Evolutionary conservation across 2,113 vertebrate genomes (phyloP).

Genomic region (Scartelaos histophorus): DNA sequence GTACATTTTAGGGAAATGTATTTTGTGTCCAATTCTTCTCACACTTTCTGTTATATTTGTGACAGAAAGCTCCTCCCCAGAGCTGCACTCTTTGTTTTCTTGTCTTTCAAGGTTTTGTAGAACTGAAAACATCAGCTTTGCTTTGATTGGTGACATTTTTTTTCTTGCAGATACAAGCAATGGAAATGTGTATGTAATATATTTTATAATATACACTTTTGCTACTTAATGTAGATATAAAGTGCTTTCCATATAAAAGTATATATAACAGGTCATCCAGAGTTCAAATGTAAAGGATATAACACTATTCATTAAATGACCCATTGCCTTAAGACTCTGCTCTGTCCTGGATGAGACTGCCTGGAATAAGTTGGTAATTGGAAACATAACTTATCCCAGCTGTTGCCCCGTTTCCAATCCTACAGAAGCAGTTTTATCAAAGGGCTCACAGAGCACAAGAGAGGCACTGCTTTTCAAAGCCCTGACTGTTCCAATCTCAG

Average conservation of each 20-base stretch:
- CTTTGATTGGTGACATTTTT: neutral
- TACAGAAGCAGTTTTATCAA: constrained; percentile 59
- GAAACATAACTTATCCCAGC: constrained; percentile 64
- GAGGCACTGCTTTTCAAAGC: constrained; percentile 58
- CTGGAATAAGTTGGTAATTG: constrained; percentile 67
- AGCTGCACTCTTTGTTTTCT: neutral
- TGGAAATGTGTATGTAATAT: neutral
- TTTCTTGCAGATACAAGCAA: neutral
- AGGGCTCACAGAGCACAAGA: constrained; percentile 55
- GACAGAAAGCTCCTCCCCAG: no score
- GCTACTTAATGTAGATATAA: neutral
- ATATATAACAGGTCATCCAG: neutral
- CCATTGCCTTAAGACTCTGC: constrained; percentile 25
- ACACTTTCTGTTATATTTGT: no score
- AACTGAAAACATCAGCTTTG: neutral
- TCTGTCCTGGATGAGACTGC: constrained; percentile 30
- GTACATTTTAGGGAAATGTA: no score
- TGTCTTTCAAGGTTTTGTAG: neutral
- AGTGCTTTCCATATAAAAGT: neutral
- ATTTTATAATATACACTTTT: neutral
- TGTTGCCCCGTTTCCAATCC: constrained; percentile 34
- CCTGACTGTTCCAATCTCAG: constrained; percentile 73
- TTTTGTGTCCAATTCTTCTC: no score
- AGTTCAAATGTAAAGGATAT: neutral
- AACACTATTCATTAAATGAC: constrained; percentile 39